These are phyloP conservation scores for Pecten maximus DNA, from an alignment of 2,888 invertebrate species.

Conservation along the genomic window DNA sequence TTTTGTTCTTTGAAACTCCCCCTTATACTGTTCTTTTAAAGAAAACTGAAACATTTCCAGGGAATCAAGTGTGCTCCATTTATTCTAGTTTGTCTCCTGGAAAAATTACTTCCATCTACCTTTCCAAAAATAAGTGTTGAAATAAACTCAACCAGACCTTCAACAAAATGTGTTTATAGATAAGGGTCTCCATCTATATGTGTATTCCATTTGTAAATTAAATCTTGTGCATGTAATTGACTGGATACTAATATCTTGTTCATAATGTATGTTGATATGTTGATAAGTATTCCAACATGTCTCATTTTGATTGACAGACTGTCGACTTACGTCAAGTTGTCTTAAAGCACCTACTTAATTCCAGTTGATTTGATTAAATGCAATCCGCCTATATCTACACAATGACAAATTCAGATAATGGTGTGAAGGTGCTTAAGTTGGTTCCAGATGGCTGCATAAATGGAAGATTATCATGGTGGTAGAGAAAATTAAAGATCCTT, in stretches of 20 bases:
- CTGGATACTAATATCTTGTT: not conserved
- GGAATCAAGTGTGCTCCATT: too few relatives aligned
- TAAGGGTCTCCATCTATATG: too few relatives aligned
- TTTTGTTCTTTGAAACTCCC: too few relatives aligned
- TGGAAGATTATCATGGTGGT: not conserved
- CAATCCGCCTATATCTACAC: not conserved
- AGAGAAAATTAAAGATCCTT: too few relatives aligned
- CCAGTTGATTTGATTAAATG: constrained; percentile 14
- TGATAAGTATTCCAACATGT: not conserved
- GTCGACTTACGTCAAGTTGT: constrained; percentile 26
- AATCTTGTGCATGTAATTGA: not conserved
- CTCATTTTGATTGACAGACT: not conserved
- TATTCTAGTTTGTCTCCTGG: too few relatives aligned
- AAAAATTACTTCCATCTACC: too few relatives aligned
- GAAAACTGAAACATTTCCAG: too few relatives aligned
- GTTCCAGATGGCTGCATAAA: not conserved
- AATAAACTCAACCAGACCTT: too few relatives aligned
- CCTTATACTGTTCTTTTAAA: too few relatives aligned
- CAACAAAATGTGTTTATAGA: too few relatives aligned
- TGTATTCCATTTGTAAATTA: too few relatives aligned
- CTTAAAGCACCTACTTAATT: not conserved
- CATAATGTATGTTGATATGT: not conserved
- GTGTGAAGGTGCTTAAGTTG: not conserved
- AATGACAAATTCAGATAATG: not conserved
- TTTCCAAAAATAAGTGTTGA: too few relatives aligned